A percentile compares a stretch with the other conserved stretches of the same genome.
Conservation (phyloP, 2,888 invertebrate species). For the Altica lythri region DNA sequence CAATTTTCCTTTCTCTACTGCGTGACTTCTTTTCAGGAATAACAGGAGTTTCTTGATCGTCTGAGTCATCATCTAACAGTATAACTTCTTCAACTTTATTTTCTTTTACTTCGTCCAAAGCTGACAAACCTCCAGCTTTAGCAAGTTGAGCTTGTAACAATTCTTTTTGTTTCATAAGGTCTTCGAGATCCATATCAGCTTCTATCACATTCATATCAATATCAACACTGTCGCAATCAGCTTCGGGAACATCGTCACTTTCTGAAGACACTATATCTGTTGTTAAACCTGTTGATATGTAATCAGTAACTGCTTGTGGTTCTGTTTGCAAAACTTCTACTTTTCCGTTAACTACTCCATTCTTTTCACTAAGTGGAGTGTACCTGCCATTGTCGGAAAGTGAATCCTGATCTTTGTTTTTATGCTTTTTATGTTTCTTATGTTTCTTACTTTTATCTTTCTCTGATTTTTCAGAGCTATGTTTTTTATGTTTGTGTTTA, state of each 20-base stretch:
- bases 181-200: slow-evolving; percentile 85
- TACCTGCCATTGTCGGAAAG: slow-evolving; percentile 53
- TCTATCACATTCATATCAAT: slow-evolving; percentile 74
- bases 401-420: slow-evolving; percentile 59
- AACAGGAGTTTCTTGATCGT: slow-evolving; percentile 53
- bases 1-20: slow-evolving; percentile 56
- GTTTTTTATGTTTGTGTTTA: slow-evolving; percentile 63
- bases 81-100: slow-evolving; percentile 62
- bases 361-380: slow-evolving; percentile 44
- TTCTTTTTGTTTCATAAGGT: slow-evolving; percentile 88
- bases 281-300: slow-evolving; percentile 57
- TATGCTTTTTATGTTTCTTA: slow-evolving; percentile 69
- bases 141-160: slow-evolving; percentile 79
- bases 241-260: slow-evolving; percentile 64
- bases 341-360: slow-evolving; percentile 42
- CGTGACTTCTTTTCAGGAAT: slow-evolving; percentile 51
- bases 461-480: slow-evolving; percentile 59
- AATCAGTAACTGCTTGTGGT: slow-evolving; percentile 59
- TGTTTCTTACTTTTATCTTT: slow-evolving; percentile 65
- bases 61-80: slow-evolving; percentile 68
- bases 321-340: slow-evolving; percentile 61
- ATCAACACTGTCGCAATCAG: slow-evolving; percentile 73
- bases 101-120: slow-evolving; percentile 44
- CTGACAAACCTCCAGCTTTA: slow-evolving; percentile 62
- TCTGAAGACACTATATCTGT: slow-evolving; percentile 71